phyloP scores from a whole-genome alignment of 2,888 invertebrate genomes.

The Drosophila hamatofila region DNA sequence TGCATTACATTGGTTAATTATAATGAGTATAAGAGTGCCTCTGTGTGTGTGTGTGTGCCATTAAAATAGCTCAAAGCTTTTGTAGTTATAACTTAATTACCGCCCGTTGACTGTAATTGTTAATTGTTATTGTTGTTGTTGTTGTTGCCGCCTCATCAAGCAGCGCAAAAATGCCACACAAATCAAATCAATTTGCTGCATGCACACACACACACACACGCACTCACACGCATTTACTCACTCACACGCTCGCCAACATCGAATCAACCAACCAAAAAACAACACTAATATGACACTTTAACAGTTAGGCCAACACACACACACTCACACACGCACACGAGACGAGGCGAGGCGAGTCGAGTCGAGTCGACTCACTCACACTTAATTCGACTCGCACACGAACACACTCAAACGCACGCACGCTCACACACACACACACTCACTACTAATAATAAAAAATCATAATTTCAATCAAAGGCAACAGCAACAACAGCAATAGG shows the following conservation, averaged over 20 bases:
- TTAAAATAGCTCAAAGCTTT: slow-evolving; percentile 50
- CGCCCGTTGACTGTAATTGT: slow-evolving; percentile 47
- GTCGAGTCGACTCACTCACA: slow-evolving; percentile 52
- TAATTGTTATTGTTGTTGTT: slow-evolving; percentile 45
- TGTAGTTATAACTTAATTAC: slow-evolving; percentile 60
- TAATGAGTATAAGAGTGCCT: neutral
- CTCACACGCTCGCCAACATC: slow-evolving; percentile 25
- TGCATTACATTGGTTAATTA: slow-evolving; percentile 2
- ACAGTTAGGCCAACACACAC: slow-evolving; percentile 72
- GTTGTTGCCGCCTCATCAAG: slow-evolving; percentile 61
- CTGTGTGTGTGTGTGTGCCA: slow-evolving; percentile 14
- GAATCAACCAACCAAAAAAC: slow-evolving; percentile 77
- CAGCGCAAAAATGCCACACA: slow-evolving; percentile 70
- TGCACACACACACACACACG: slow-evolving; percentile 36
- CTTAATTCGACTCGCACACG: slow-evolving; percentile 45
- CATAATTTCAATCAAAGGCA: slow-evolving; percentile 77
- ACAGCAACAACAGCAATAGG: slow-evolving; percentile 56
- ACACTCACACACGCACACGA: slow-evolving; percentile 22
- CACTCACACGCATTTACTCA: slow-evolving; percentile 3
- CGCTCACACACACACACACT: slow-evolving; percentile 30
- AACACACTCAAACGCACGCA: slow-evolving; percentile 26
- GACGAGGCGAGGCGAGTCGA: slow-evolving; percentile 20
- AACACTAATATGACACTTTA: slow-evolving; percentile 80
- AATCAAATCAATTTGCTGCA: slow-evolving; percentile 79
- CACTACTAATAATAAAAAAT: slow-evolving; percentile 69